phyloP scores from a whole-genome alignment of 2,888 invertebrate genomes.

The Perithous albicinctus region DNA sequence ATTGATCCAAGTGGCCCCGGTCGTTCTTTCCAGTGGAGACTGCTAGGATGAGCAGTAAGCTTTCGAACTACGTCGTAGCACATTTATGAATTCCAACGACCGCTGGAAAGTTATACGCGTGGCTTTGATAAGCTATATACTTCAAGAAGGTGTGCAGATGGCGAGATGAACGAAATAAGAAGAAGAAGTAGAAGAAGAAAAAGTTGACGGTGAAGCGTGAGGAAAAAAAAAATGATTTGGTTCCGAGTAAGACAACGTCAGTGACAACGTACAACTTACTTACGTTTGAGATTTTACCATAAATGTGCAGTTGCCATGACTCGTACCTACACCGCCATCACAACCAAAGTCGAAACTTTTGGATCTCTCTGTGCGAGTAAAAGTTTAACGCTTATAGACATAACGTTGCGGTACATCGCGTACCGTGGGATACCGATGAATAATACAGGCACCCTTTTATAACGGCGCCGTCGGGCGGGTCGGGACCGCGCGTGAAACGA shows the following conservation, averaged over 20 bases:
- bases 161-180: background rate
- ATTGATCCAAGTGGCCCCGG: background rate
- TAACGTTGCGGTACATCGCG: conserved; percentile 38
- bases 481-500: conserved; percentile 53
- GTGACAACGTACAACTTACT: conserved; percentile 6
- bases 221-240: conserved; percentile 12
- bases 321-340: conserved; percentile 8
- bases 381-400: conserved; percentile 49
- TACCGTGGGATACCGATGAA: conserved; percentile 38
- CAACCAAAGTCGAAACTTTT: conserved; percentile 40
- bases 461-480: conserved; percentile 44
- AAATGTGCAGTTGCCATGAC: conserved; percentile 41
- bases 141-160: background rate
- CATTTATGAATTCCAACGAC: conserved; percentile 31
- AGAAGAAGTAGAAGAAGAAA: conserved; percentile 23
- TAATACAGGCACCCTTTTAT: conserved; percentile 51
- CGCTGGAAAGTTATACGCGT: conserved; percentile 16
- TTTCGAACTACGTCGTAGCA: conserved; percentile 1
- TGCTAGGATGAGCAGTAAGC: background rate
- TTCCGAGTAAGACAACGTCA: background rate
- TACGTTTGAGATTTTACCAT: conserved; percentile 46
- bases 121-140: conserved; percentile 17
- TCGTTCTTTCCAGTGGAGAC: background rate
- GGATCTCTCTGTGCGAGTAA: conserved; percentile 28
- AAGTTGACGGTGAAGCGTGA: background rate